Evolutionary conservation across 2,888 invertebrate genomes (phyloP), one percentile per base, ranked within the genome.

Genomic region (Oasisia sp.): DNA sequence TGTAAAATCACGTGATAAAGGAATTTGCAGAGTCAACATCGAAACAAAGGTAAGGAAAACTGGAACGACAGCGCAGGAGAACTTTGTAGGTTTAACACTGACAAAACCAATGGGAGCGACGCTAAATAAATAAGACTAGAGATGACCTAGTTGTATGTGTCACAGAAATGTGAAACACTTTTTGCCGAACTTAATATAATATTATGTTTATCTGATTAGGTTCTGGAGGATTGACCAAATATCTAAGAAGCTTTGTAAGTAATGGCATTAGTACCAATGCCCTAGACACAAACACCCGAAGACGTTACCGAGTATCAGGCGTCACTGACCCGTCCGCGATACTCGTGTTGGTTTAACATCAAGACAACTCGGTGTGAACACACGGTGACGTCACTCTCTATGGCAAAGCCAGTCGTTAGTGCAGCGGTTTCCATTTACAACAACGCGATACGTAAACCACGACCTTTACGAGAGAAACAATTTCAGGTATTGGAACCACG

Each of bases 381-480:
- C 74, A 74, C 74, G 74, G 27, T 74, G 7, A 74, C 74, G 74
- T 74, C 74, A 74, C 74, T 74, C 74, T 74, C 74, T 74, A 74
- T 74, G 74, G 74, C 74, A 74, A 74, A 74, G 74, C 74, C 74
- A 74, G 74, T 74, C 74, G 7, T 74, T 74, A 74, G 27, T 74
- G 74, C 74, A 74, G 74, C 74, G 74, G 74, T 74, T 74, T 74
- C 74, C 74, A 74, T 74, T 74, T 74, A 74, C 74, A 74, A 74
- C 74, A 74, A 74, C 74, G 74, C 74, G 14, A 74, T 74, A 74
- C 27, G 74, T 74, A 74, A 74, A 74, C 27, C 74, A 74, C 27
- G 74, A 74, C 0, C 74, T 74, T 74, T n/a, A 74, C 7, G 74
- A 74, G 74, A 74, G 74, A 74, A 74, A 74, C 74, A 74, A 74